A percentile compares a stretch with the other conserved stretches of the same genome.
Conservation (phyloP, 2,113 vertebrate species). For the Cyanoliseus patagonus region DNA sequence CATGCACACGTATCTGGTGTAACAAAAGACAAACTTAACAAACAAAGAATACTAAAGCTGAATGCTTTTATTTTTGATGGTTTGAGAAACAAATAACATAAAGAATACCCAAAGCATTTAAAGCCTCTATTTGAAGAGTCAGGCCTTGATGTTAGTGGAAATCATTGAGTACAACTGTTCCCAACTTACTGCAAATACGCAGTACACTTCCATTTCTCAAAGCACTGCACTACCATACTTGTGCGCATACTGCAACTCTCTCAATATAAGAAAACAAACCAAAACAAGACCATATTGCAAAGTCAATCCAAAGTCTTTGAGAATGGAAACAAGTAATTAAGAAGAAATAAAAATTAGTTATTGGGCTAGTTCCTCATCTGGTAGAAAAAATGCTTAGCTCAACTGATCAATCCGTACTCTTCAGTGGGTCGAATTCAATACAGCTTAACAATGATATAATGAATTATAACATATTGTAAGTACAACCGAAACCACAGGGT, state of each 20-base stretch:
- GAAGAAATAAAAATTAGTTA: neutral
- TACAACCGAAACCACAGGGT: neutral
- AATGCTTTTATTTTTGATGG: neutral
- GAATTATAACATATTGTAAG: neutral
- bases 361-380: neutral
- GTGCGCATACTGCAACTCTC: neutral
- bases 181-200: neutral
- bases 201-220: neutral
- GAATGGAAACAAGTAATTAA: neutral
- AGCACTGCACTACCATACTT: neutral
- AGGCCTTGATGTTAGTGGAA: neutral
- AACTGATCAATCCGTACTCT: neutral
- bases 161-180: neutral
- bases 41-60: neutral
- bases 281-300: neutral
- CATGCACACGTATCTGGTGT: neutral
- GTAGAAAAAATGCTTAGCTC: neutral
- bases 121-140: neutral
- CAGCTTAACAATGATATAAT: neutral
- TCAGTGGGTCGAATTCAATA: neutral
- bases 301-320: neutral
- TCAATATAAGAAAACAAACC: neutral
- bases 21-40: neutral
- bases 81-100: neutral
- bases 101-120: neutral